Evolutionary conservation across 2,888 invertebrate genomes (phyloP), one percentile per base, ranked within the genome.

Genomic region (Agrochola circellaris): DNA sequence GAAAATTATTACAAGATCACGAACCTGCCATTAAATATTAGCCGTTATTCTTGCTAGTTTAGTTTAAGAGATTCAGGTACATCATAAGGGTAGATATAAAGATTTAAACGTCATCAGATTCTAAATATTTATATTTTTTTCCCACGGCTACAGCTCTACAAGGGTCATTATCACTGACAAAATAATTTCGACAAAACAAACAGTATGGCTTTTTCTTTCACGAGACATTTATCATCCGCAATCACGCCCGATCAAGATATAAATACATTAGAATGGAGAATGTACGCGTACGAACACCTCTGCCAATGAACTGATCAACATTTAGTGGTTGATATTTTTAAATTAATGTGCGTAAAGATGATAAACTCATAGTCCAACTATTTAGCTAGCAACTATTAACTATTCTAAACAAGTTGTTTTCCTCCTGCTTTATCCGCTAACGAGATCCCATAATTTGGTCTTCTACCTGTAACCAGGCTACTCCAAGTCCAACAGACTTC

Each of bases 161-260:
- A 54, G 23, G 54, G 54, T 56, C 56, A 58, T 82, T 81, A 70
- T 58, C 15, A 78, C 73, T 38, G 11, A 15, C 9, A 48, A 56
- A 84, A 83, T 79, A 74, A 76, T 38, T 76, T 70, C 17, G 7
- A 48, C 58, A 13, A 75, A 72, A 66, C 62, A 71, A 56, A 77
- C 38, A 67, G 67, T 23, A 73, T 60, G 30, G 7, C 54, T 60
- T 66, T 77, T 70, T 70, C 45, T 68, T 80, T 74, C 64, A 17
- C 45, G 15, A 75, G 42, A 75, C 61, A 66, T 74, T 64, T 73
- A 80, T 70, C 75, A 62, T 64, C 58, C 54, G 64, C 75, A 45
- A 81, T 79, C 70, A 65, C 60, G 73, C 60, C 58, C 17, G 65
- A 74, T 79, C 75, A 38, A 51, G 74, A 70, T 84, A 84, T 78